Percentiles rank a stretch among this genome's conserved stretches.
Conservation (phyloP, 2,113 vertebrate genomes). For the Thryonomys swinderianus region DNA sequence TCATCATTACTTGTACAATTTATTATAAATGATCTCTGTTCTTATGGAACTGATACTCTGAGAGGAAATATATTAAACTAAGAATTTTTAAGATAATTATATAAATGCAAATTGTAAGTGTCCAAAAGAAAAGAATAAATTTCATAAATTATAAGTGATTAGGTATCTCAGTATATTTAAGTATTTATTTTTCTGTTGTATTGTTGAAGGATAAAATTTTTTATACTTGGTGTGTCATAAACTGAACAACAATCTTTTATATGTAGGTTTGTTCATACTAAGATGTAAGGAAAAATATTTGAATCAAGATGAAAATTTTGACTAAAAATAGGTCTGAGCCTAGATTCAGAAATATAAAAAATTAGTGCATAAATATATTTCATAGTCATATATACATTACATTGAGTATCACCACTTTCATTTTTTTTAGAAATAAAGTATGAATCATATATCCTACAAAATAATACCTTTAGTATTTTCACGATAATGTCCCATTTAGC, state of each 20-base stretch:
- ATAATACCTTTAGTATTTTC: background rate
- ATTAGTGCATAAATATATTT: background rate
- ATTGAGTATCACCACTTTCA: background rate
- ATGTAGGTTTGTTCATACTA: background rate
- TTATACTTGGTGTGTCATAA: background rate
- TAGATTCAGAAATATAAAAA: conserved; percentile 42
- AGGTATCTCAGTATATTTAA: too few relatives aligned
- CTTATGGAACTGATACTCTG: background rate
- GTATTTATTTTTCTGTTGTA: background rate
- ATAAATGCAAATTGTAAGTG: background rate
- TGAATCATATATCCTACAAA: background rate
- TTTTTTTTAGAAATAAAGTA: background rate
- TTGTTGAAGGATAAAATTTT: conserved; percentile 13
- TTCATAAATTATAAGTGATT: background rate
- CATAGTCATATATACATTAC: background rate
- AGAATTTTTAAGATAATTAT: background rate
- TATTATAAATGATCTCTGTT: background rate
- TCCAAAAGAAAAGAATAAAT: background rate
- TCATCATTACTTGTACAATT: background rate
- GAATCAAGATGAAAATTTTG: conserved; percentile 4
- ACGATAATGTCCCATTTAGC: background rate
- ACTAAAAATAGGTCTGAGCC: conserved; percentile 30
- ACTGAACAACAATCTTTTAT: background rate
- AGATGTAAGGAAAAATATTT: background rate
- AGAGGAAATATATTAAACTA: background rate